Percentiles rank a stretch among this genome's conserved stretches.
phyloP scores from a whole-genome alignment of 1,140 invertebrate genomes.

The Listronotus oregonensis region DNA sequence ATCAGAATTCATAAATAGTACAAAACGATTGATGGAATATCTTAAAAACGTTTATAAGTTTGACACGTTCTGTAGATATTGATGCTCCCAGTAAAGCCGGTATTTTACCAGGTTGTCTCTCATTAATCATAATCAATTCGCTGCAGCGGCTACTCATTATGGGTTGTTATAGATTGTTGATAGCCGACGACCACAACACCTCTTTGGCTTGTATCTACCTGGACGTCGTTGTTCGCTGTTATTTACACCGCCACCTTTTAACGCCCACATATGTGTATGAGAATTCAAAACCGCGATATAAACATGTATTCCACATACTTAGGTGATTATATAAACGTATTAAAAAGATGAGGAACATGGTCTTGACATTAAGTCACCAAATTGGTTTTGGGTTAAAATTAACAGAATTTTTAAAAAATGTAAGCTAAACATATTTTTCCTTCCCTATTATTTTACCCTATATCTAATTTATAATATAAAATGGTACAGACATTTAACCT shows the following conservation, averaged over 20 bases:
- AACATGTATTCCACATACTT: too few relatives aligned
- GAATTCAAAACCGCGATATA: conserved; percentile 21
- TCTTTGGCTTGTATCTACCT: conserved; percentile 37
- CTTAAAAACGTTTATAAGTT: not conserved
- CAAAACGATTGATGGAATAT: too few relatives aligned
- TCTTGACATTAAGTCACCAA: too few relatives aligned
- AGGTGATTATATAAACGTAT: too few relatives aligned
- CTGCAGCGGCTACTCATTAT: conserved; percentile 54
- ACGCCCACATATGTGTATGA: conserved; percentile 38
- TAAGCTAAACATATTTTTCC: too few relatives aligned
- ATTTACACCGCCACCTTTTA: conserved; percentile 39
- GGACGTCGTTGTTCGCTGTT: conserved; percentile 23
- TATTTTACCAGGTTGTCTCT: conserved; percentile 40
- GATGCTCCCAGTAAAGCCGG: conserved; percentile 34
- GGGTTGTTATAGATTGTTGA: conserved; percentile 55
- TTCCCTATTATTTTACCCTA: too few relatives aligned
- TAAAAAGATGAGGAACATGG: too few relatives aligned
- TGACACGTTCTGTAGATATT: conserved; percentile 22
- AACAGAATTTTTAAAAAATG: too few relatives aligned
- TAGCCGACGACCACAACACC: conserved; percentile 43
- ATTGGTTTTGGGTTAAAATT: too few relatives aligned
- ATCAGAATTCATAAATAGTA: too few relatives aligned
- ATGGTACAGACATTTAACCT: too few relatives aligned
- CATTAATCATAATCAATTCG: conserved; percentile 56
- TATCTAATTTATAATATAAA: too few relatives aligned